Evolutionary conservation across 2,888 invertebrate species (phyloP).

Genomic region (Ormyrus labotus): DNA sequence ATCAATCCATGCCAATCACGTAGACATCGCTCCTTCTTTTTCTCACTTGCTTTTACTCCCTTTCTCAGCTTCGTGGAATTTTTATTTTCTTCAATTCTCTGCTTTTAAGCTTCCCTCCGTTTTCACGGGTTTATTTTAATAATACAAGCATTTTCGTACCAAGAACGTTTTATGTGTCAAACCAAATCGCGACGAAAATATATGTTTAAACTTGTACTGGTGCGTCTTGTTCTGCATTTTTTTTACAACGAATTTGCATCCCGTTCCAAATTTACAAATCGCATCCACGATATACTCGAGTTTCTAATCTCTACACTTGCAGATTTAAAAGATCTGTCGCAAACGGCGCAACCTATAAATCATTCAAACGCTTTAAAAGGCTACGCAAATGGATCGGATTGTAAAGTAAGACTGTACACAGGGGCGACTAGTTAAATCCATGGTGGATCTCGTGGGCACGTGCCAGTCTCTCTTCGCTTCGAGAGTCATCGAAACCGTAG

Average conservation of each 20-base stretch:
- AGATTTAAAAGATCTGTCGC: no score
- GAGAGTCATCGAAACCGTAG: slow-evolving; percentile 67
- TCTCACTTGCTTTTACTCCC: no score
- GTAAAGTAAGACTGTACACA: no score
- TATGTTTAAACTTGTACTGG: no score
- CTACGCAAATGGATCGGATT: not conserved
- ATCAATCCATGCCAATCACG: slow-evolving; percentile 16
- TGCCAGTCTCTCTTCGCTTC: slow-evolving; percentile 58
- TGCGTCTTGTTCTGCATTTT: no score
- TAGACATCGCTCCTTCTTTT: not conserved
- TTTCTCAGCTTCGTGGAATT: not conserved
- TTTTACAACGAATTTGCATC: no score
- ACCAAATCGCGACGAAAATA: no score
- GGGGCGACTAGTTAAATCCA: slow-evolving; percentile 13
- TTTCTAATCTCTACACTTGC: no score
- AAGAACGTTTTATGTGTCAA: no score
- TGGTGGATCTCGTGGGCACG: slow-evolving; percentile 56
- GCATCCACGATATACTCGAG: no score
- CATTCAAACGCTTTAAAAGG: slow-evolving; percentile 38
- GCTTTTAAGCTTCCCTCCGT: not conserved
- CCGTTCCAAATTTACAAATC: no score
- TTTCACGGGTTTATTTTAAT: not conserved
- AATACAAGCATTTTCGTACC: no score
- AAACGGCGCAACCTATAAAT: slow-evolving; percentile 15
- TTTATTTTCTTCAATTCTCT: not conserved